Percentiles rank a stretch among this genome's conserved stretches.
These are phyloP conservation scores for Brachystomella parvula DNA, from an alignment of 1,140 invertebrate genomes.

Conservation along the genomic window DNA sequence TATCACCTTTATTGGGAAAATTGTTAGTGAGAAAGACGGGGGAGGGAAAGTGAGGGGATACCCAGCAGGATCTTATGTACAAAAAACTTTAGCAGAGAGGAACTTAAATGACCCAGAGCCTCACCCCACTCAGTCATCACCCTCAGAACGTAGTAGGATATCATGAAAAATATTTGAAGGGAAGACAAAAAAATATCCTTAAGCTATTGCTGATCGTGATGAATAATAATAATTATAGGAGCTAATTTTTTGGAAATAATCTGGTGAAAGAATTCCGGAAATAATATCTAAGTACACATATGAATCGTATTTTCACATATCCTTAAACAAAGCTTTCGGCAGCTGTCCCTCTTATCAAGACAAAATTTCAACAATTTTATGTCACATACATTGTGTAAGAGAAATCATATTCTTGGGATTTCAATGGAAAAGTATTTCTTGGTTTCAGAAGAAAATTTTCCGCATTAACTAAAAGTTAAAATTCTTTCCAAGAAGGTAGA, in stretches of 20 bases:
- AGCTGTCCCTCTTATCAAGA: background rate
- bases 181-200: background rate
- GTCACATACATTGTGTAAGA: background rate
- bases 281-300: background rate
- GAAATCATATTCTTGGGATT: background rate
- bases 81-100: background rate
- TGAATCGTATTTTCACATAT: background rate
- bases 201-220: background rate
- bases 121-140: background rate
- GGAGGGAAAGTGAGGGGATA: too few species aligned
- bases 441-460: background rate
- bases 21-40: background rate
- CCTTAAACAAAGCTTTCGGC: background rate
- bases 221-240: background rate
- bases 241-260: background rate
- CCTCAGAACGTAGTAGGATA: background rate
- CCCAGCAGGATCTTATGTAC: background rate
- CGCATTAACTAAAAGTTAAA: too few species aligned
- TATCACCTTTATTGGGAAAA: conserved; percentile 1
- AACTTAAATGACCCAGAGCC: background rate
- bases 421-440: too few species aligned
- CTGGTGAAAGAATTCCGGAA: background rate
- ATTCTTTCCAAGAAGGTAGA: too few species aligned
- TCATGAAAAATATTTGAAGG: background rate
- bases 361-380: background rate